Evolutionary conservation across 2,113 vertebrate genomes (phyloP).

Genomic region (Rhinopithecus roxellana): DNA sequence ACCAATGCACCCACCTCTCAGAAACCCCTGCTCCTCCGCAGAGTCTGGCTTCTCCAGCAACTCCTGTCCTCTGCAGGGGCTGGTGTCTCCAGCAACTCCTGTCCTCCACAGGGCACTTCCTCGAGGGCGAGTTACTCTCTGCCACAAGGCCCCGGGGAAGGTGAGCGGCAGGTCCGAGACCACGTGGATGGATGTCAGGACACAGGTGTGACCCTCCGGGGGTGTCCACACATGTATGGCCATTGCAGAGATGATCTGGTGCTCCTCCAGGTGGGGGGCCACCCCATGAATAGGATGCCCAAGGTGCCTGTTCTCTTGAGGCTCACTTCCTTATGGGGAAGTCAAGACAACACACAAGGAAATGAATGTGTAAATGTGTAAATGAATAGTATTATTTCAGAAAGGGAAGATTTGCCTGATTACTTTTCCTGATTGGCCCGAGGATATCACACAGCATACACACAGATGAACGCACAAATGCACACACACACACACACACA

Average conservation of each 20-base stretch:
- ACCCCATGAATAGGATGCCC: background rate
- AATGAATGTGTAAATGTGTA: background rate
- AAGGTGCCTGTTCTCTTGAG: background rate
- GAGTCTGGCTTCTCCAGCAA: background rate
- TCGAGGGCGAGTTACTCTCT: background rate
- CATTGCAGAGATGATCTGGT: background rate
- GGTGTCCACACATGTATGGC: background rate
- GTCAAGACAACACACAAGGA: background rate
- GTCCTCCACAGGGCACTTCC: too few relatives aligned
- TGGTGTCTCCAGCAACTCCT: background rate
- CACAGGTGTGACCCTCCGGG: background rate
- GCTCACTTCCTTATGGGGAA: background rate
- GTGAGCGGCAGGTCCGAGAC: background rate
- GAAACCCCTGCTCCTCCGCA: background rate
- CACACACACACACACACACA: background rate
- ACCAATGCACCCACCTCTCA: background rate
- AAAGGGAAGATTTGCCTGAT: background rate
- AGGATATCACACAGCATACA: background rate
- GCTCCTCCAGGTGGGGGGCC: background rate
- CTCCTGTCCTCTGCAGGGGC: rapidly evolving
- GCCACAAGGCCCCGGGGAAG: background rate
- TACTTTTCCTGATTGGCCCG: background rate
- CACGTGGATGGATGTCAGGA: background rate
- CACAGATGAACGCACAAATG: background rate
- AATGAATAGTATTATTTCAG: background rate